phyloP scores from a whole-genome alignment of 2,113 vertebrate species.

The Corythornis cristatus region DNA sequence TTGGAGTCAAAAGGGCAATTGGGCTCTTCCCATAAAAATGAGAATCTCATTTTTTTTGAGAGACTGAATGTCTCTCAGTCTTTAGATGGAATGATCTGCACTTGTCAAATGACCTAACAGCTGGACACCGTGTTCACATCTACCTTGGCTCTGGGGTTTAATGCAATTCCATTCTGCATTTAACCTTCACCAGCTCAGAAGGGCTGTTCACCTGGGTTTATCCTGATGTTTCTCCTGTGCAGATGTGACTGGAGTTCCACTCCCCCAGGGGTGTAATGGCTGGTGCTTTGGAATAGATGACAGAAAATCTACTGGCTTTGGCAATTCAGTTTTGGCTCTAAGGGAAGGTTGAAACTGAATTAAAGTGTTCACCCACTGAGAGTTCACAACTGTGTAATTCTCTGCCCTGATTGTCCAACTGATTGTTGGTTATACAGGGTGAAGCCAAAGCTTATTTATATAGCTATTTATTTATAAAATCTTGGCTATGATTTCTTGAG shows the following conservation, averaged over 20 bases:
- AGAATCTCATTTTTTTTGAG: background rate
- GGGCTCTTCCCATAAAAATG: background rate
- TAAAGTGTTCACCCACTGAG: background rate
- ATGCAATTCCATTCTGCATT: background rate
- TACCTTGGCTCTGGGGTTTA: background rate
- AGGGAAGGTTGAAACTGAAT: background rate
- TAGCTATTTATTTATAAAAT: background rate
- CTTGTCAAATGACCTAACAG: background rate
- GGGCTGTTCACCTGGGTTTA: background rate
- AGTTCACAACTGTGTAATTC: background rate
- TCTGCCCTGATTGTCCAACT: background rate
- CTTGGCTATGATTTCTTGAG: background rate
- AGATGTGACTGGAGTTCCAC: background rate
- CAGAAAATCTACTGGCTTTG: background rate
- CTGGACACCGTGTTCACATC: background rate
- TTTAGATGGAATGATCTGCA: background rate
- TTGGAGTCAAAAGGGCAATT: background rate
- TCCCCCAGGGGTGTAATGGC: background rate
- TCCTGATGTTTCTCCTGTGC: background rate
- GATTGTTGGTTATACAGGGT: background rate
- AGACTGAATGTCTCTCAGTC: background rate
- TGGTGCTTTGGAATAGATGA: background rate
- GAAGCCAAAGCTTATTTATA: background rate
- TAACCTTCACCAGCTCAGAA: background rate
- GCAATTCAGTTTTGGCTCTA: background rate